Evolutionary conservation across 2,888 invertebrate species (phyloP).

Genomic region (Chamaedrilus cognettii): DNA sequence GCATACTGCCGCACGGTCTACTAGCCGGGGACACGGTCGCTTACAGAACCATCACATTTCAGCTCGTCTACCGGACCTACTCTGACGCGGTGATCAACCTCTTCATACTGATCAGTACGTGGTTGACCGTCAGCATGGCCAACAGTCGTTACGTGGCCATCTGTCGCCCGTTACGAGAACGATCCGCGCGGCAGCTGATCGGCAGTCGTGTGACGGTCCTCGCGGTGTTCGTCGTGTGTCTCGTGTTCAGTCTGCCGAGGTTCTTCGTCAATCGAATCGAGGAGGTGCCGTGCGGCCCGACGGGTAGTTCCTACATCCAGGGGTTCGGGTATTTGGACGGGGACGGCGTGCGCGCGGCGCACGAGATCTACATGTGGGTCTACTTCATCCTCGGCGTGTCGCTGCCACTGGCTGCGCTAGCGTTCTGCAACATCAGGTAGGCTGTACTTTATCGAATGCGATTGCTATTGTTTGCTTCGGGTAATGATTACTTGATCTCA

Average conservation of each 20-base stretch:
- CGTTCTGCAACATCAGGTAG: conserved; percentile 53
- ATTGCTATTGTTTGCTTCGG: too few species aligned
- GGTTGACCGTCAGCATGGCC: conserved; percentile 75
- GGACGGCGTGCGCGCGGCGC: neutral
- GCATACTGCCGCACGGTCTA: conserved; percentile 64
- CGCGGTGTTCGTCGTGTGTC: conserved; percentile 30
- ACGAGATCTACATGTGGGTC: conserved; percentile 28
- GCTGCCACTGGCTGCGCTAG: conserved; percentile 45
- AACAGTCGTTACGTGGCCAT: conserved; percentile 75
- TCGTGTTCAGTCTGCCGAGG: conserved; percentile 35
- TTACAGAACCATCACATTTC: conserved; percentile 17
- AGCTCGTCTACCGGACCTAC: conserved; percentile 48
- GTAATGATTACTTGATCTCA: too few species aligned
- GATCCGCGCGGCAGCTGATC: conserved; percentile 63
- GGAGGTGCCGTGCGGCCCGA: neutral
- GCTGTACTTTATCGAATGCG: too few species aligned
- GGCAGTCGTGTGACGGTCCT: conserved; percentile 47
- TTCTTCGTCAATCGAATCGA: conserved; percentile 30
- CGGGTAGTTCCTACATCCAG: neutral
- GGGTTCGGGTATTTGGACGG: neutral
- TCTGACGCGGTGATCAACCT: conserved; percentile 50
- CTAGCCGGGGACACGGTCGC: conserved; percentile 34
- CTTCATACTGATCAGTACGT: conserved; percentile 69
- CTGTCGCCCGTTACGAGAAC: conserved; percentile 68
- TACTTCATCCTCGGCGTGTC: conserved; percentile 31